phyloP scores from a whole-genome alignment of 2,797 vertebrate genomes.

The Prionace glauca region DNA sequence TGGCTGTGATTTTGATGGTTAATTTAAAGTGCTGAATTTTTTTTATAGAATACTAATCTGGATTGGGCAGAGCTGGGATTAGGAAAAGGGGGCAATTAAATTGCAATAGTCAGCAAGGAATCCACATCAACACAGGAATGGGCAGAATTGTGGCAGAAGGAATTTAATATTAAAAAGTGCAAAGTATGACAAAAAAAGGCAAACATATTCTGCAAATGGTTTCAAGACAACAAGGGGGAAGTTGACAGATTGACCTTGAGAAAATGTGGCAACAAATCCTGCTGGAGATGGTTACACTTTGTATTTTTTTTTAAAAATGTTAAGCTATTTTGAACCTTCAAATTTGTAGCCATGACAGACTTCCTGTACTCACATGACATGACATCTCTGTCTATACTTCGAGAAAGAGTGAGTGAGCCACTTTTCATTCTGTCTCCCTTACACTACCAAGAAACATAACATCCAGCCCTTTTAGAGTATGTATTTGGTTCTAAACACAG shows the following conservation, averaged over 20 bases:
- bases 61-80: neutral
- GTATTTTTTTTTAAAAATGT: too few species aligned
- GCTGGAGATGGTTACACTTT: too few species aligned
- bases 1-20: neutral
- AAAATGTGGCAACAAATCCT: too few species aligned
- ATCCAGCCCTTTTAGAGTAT: too few species aligned
- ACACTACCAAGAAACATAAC: too few species aligned
- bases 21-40: neutral
- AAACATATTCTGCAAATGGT: neutral
- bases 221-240: neutral
- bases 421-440: too few species aligned
- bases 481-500: too few species aligned
- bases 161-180: neutral
- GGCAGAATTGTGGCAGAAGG: neutral
- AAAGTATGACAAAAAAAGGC: neutral
- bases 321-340: too few species aligned
- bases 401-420: too few species aligned
- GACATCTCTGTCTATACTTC: too few species aligned
- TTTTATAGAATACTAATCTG: neutral
- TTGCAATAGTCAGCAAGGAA: neutral
- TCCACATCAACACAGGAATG: neutral
- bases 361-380: too few species aligned
- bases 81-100: neutral
- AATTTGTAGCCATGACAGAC: too few species aligned
- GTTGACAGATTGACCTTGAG: neutral